A percentile compares a stretch with the other conserved stretches of the same genome.
Evolutionary conservation across 1,140 invertebrate genomes (phyloP).

Genomic region (Cyclina sinensis): DNA sequence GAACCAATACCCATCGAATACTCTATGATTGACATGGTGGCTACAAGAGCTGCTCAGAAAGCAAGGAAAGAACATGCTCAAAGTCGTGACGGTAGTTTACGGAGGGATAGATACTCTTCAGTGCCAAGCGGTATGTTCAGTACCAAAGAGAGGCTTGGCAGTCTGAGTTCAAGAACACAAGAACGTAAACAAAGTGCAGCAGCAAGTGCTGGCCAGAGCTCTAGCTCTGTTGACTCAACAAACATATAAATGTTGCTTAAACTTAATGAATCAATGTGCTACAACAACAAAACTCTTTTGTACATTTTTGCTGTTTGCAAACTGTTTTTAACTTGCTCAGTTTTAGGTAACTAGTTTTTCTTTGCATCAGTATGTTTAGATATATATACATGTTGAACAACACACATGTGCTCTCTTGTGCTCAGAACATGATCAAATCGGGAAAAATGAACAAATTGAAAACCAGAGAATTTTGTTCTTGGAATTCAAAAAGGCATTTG

Average conservation of each 20-base stretch:
- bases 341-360: no score
- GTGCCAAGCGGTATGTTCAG: neutral
- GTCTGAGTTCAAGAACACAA: neutral
- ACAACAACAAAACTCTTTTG: no score
- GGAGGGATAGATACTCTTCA: neutral
- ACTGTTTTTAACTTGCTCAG: no score
- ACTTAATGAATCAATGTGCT: neutral
- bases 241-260: neutral
- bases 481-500: no score
- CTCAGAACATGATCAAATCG: no score
- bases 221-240: slow-evolving; percentile 23
- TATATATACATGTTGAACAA: no score
- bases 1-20: slow-evolving; percentile 79
- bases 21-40: slow-evolving; percentile 84
- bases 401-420: no score
- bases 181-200: slow-evolving; percentile 48
- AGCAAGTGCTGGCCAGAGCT: neutral
- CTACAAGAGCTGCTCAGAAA: slow-evolving; percentile 79
- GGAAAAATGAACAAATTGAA: no score
- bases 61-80: slow-evolving; percentile 82
- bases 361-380: no score
- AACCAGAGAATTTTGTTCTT: no score
- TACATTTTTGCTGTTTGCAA: no score
- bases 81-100: slow-evolving; percentile 77
- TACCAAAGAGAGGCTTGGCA: slow-evolving; percentile 41